Percentiles rank a stretch among this genome's conserved stretches.
These are phyloP conservation scores for Heliconius sara DNA, from an alignment of 2,888 invertebrate species.

Conservation along the genomic window DNA sequence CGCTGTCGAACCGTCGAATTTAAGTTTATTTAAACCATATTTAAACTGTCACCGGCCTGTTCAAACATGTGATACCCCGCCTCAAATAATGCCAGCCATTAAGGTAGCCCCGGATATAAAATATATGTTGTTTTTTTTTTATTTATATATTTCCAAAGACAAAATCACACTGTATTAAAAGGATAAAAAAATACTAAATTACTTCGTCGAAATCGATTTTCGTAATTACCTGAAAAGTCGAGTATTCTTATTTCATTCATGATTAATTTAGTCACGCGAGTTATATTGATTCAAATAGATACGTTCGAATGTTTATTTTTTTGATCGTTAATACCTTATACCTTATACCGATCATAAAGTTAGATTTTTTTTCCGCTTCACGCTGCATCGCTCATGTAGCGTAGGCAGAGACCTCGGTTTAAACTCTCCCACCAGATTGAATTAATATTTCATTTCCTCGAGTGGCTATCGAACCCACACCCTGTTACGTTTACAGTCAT, in stretches of 20 bases:
- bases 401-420: too few relatives aligned
- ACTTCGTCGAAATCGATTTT: not conserved
- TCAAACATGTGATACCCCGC: slow-evolving; percentile 60
- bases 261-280: slow-evolving; percentile 13
- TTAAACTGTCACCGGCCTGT: slow-evolving; percentile 60
- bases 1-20: slow-evolving; percentile 59
- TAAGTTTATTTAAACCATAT: slow-evolving; percentile 64
- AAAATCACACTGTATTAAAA: not conserved
- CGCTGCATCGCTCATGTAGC: not conserved
- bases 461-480: too few relatives aligned
- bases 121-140: slow-evolving; percentile 50
- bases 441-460: too few relatives aligned
- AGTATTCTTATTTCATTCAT: not conserved
- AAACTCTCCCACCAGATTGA: too few relatives aligned
- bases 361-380: not conserved
- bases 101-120: slow-evolving; percentile 60
- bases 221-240: not conserved
- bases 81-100: slow-evolving; percentile 69
- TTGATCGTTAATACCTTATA: not conserved
- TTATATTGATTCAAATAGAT: not conserved
- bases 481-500: too few relatives aligned
- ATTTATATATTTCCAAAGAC: slow-evolving; percentile 11
- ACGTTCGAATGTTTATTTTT: not conserved
- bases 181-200: not conserved
- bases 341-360: not conserved